Evolutionary conservation across 2,113 vertebrate genomes (phyloP), one percentile per base, ranked within the genome.

Genomic region (Numenius arquata): DNA sequence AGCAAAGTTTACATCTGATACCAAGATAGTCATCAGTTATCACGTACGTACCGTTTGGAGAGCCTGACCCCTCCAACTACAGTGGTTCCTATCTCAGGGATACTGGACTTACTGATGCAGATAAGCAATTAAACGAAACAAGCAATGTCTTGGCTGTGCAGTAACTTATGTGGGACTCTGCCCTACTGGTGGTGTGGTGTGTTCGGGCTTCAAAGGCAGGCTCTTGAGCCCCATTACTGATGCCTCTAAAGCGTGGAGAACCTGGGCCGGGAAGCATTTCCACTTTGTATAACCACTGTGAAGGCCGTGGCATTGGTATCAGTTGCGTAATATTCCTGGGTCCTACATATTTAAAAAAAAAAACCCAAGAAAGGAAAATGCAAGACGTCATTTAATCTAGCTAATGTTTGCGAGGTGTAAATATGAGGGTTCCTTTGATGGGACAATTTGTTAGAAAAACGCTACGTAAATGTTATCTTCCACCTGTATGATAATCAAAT

Each of bases 1-100:
- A 87, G 88, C 81, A 20, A 82, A 48, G 89, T 89, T 90, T 73
- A 84, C 89, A 91, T 36, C 96, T 52, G 95, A 93, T 73, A 95
- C 93, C 95, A 76, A 58, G 82, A 15, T 26, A 90, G 81, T 85
- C 93, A 56, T 61, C 94, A 62, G 75, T 45, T 41, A 91, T 62
- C 97, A 83, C 56, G 17, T 55, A 79, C 23, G 52, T 73, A 67
- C 85, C 93, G 55, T 80, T 12, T 36, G 97, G 96, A 95, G 97
- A 95, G 94, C 92, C 80, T 48, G 95, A 63, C 95, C 96, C 96
- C 94, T 95, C 94, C 96, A 88, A 72, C 93, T 95, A 90, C 98
- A 98, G 98, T 96, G 97, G 98, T 97, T 98, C 98, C 98, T 98
- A 97, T 98, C 98, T 98, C 98, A 98, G 98, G 98, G 98, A 98